Evolutionary conservation across 2,888 invertebrate genomes (phyloP), one percentile per base, ranked within the genome.

Genomic region (Helleia helle): DNA sequence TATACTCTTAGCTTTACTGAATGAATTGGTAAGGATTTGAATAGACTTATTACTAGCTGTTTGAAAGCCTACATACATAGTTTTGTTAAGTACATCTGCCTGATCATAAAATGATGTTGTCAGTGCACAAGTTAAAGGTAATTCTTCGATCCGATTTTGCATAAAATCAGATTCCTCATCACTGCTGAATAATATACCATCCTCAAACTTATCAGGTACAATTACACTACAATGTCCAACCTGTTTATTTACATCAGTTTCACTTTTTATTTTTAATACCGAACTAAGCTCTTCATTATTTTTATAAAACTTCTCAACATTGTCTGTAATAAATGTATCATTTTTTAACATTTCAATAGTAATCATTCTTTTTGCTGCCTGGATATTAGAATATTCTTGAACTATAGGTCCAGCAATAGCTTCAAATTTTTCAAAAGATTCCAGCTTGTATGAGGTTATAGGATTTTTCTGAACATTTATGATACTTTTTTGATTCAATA

Each of bases 31-130:
- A 29, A 47, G 52, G 26, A 83, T 57, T 56, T 74, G 65, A 51
- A 81, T 80, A 26, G 71, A 67, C 34, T 70, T 79, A 48, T 83
- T 72, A 47, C 72, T 83, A 11, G 77, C 75, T 26, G 83, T 81
- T 52, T 76, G 80, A 46, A 83, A 83, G 0, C 75, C 77, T 6
- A 81, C 77, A 66, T 61, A 76, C 60, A 80, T 67, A 12, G 68
- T 70, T 54, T 69, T 65, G 17, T 77, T 69, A 29, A 76, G 47
- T 36, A 66, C 53, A 44, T 62, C 52, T 30, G 62, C 48, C 40
- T 64, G 46, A 7, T 71, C 54, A 44, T 65, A 59, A 48, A 66
- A 69, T 3, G 70, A 71, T 1, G 66, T 71, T 53, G 72, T 65
- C 49, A 79, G 55, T 1, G 65, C 66, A 57, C 71, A 71, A 5